Conservation (phyloP, 2,797 vertebrate genomes). For the Sitta carolinensis region DNA sequence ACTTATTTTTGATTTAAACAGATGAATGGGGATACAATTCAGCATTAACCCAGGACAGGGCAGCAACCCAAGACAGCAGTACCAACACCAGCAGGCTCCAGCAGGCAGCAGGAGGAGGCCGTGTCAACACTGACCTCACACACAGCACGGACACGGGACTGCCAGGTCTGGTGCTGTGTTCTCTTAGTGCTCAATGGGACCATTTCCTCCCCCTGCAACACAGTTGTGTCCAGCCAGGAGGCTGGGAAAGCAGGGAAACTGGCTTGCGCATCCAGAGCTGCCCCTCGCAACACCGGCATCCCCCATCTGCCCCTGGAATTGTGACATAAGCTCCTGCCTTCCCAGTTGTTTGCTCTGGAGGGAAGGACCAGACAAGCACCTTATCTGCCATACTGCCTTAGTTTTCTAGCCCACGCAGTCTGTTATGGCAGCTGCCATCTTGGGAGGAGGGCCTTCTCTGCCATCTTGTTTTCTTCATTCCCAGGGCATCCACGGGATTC, state of each 20-base stretch:
- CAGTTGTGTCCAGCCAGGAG: background rate
- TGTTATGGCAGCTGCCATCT: background rate
- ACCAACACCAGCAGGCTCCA: too few species aligned
- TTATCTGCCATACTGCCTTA: background rate
- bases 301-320: background rate
- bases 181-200: too few species aligned
- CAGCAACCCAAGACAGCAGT: too few species aligned
- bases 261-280: rapidly evolving
- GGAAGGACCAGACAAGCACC: background rate
- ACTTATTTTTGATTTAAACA: too few species aligned
- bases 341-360: background rate
- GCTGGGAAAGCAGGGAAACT: background rate
- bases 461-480: background rate
- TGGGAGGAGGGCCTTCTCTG: background rate
- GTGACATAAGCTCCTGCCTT: rapidly evolving
- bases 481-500: rapidly evolving
- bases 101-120: background rate
- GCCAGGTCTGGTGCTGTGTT: rapidly evolving
- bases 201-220: too few species aligned
- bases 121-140: too few species aligned
- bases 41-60: too few species aligned
- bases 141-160: rapidly evolving
- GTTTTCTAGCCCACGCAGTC: background rate
- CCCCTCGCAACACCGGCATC: too few species aligned
- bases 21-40: too few species aligned